Base-by-base conservation (phyloP, 2,888 invertebrate genomes). In the Lissocephala sabroskyi region DNA sequence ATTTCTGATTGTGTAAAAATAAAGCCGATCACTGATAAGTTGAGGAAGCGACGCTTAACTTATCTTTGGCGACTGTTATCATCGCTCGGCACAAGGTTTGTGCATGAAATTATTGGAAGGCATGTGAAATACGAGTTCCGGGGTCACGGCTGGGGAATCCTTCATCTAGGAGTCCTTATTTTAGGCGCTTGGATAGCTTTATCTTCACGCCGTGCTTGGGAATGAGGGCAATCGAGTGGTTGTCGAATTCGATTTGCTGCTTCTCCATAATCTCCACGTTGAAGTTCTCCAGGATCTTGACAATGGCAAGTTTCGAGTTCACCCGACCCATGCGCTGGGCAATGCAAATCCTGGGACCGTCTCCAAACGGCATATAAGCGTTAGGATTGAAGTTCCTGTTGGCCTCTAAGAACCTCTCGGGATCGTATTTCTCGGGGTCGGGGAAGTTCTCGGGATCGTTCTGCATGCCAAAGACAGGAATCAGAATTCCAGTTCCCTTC, bases 321-420 rank as follows among this genome's bases (percentile, higher is more conserved):
- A 82, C 51, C 40, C 71, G 68, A 17, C 82, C 82, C 71, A 81
- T 68, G 45, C 80, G 59, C 11, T 68, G 45, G 10, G 75, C 82
- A 79, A 82, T 80, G 41, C 82, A 82, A 23, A 62, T 62, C 23
- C 81, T 58, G 6, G 83, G 83, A 5, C 82, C 82, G 26, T 76
- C 79, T 10, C 82, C 83, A 53, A 51, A 41, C 42, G 1, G 82
- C 40, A 81, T 56, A 54, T 65, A 82, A 23, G 73, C 70, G n/a
- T 42, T 54, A 2, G 66, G 62, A 49, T 70, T 60, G 26, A 67
- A 68, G 18, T 62, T 59, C 35, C 65, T 56, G 18, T 57, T 50
- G 1, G 59, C 61, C 1, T 68, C 64, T 0, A 39, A 33, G 56
- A 82, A 84, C 18, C 84, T 54, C 35, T 84, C 82, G 0, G 85